Conservation (phyloP, 2,797 vertebrate species). For the Bradypodion pumilum region DNA sequence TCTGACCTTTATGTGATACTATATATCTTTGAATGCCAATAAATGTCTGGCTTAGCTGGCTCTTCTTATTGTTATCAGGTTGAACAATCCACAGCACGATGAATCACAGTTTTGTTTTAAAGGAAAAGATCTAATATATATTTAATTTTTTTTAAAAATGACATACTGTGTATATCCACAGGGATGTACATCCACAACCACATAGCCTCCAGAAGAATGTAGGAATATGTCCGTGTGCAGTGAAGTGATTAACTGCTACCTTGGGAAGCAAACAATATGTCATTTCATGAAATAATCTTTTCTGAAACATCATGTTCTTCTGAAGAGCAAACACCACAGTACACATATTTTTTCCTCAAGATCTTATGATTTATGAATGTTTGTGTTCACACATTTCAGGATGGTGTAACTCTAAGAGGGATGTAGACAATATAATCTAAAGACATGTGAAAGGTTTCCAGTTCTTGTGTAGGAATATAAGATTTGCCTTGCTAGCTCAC, state of each 20-base stretch:
- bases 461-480: background rate
- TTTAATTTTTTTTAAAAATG: background rate
- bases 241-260: slow-evolving; percentile 37
- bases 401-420: background rate
- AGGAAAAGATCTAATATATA: background rate
- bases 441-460: background rate
- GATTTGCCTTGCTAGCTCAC: background rate
- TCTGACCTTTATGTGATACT: slow-evolving; percentile 27
- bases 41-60: slow-evolving; percentile 11
- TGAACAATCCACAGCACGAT: slow-evolving; percentile 21
- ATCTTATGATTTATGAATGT: slow-evolving; percentile 11
- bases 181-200: background rate
- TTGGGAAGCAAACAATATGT: slow-evolving; percentile 23
- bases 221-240: slow-evolving; percentile 11
- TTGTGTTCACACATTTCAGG: slow-evolving; percentile 8
- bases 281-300: slow-evolving; percentile 27
- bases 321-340: slow-evolving; percentile 30
- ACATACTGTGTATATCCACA: background rate
- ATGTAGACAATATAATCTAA: background rate
- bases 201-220: slow-evolving; percentile 16
- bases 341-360: background rate
- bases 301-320: slow-evolving; percentile 21
- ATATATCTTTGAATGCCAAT: slow-evolving; percentile 4
- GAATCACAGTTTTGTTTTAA: slow-evolving; percentile 14
- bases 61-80: background rate